Base-by-base conservation (phyloP, 2,888 invertebrate species). In the Torymus texanus region DNA sequence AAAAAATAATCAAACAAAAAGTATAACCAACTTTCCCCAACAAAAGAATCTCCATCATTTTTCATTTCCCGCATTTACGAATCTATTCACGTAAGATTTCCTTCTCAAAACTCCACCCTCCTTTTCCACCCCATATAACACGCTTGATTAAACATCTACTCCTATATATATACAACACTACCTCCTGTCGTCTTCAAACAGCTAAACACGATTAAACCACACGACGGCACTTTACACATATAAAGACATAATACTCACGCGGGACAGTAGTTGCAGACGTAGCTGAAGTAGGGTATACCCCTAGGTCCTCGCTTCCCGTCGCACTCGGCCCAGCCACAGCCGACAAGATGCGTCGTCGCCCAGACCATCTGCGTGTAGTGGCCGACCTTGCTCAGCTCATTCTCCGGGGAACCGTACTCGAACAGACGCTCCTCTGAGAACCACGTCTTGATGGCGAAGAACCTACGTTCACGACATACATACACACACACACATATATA, bases 291-390 rank as follows among this genome's bases (percentile, higher is more conserved):
- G 16, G 91, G 92, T 91, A 90, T 91, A 80, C 92, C 93, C 90
- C 92, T 92, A 14, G 92, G 93, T 51, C 93, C 93, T 13, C 92
- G 92, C 14, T 86, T 85, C 29, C 90, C 89, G n/a, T 91, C 89
- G 87, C 96, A 96, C 86, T 93, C 92, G 24, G 94, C 92, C 84
- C 95, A 91, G 0, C 95, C 95, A 85, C 96, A 96, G 56, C 96
- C 95, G 16, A 96, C 93, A 87, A 94, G 93, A 88, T 95, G 95
- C 21, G 93, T 94, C 2, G 94, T 92, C 13, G 95, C 95, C 96
- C 96, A 96, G 29, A 95, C 95, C 94, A 96, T 93, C 90, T 96
- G 95, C 0, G 95, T 95, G 88, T 95, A 96, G 90, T 96, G 96
- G 0, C 96, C 96, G 24, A 95, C 92, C 14, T 92, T 91, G 81